These are phyloP conservation scores for Phodopus roborovskii DNA, from an alignment of 2,113 vertebrate genomes.

Conservation along the genomic window DNA sequence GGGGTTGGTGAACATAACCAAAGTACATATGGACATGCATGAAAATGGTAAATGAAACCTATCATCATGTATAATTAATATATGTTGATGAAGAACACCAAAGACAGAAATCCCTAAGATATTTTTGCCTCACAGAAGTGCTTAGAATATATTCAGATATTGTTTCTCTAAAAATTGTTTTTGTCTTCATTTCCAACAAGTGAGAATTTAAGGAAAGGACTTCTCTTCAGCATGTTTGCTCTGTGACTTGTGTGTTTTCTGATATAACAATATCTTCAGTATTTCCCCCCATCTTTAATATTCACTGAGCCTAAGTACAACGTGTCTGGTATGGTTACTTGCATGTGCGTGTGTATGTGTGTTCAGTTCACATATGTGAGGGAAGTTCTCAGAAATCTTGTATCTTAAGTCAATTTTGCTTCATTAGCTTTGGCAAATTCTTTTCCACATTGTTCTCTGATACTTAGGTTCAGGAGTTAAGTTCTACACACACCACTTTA, in stretches of 20 bases:
- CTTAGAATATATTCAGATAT: background rate
- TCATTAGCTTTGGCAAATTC: background rate
- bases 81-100: background rate
- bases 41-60: background rate
- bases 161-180: background rate
- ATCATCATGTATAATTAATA: background rate
- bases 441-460: background rate
- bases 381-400: background rate
- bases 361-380: background rate
- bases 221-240: background rate
- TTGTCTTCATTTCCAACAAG: background rate
- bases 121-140: background rate
- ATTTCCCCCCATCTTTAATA: background rate
- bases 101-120: background rate
- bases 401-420: background rate
- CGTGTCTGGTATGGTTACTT: too few relatives aligned
- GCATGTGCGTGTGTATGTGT: background rate
- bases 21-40: too few relatives aligned
- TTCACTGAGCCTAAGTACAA: background rate
- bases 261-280: background rate
- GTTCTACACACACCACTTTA: background rate
- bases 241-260: background rate
- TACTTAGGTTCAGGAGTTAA: background rate
- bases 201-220: background rate
- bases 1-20: too few relatives aligned